Percentiles rank a stretch among this genome's conserved stretches.
Conservation (phyloP, 2,797 vertebrate species). For the Mastacembelus armatus region DNA sequence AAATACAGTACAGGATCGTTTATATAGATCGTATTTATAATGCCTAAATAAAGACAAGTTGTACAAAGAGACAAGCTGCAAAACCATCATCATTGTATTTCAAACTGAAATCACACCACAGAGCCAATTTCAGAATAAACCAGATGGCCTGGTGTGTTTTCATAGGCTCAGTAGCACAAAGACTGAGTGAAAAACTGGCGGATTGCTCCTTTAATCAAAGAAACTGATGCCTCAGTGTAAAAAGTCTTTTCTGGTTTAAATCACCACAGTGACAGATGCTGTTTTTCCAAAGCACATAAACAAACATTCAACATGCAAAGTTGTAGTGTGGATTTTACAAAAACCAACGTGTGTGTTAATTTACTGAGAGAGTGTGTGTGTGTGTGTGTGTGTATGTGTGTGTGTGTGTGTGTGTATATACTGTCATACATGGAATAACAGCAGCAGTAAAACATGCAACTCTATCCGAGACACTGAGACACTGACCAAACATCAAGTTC, state of each 20-base stretch:
- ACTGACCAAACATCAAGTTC: not conserved
- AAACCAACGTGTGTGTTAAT: not conserved
- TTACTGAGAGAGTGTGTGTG: not conserved
- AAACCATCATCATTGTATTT: too few relatives aligned
- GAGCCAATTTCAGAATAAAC: too few relatives aligned
- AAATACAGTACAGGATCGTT: not conserved
- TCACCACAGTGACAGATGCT: not conserved
- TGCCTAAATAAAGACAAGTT: not conserved
- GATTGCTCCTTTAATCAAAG: not conserved
- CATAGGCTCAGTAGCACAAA: too few relatives aligned
- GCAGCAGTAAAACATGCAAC: conserved; percentile 32
- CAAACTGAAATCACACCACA: too few relatives aligned
- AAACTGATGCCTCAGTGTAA: not conserved
- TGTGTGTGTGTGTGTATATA: not conserved
- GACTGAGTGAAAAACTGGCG: not conserved
- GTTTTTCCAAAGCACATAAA: not conserved
- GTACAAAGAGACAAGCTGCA: not conserved
- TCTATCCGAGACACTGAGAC: not conserved
- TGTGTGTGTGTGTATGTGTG: not conserved
- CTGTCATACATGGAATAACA: not conserved
- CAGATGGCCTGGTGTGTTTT: too few relatives aligned
- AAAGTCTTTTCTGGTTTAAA: not conserved
- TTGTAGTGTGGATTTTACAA: not conserved
- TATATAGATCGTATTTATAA: not conserved
- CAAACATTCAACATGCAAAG: not conserved